Base-by-base conservation (phyloP, 2,888 invertebrate genomes). In the Julus scandinavius region DNA sequence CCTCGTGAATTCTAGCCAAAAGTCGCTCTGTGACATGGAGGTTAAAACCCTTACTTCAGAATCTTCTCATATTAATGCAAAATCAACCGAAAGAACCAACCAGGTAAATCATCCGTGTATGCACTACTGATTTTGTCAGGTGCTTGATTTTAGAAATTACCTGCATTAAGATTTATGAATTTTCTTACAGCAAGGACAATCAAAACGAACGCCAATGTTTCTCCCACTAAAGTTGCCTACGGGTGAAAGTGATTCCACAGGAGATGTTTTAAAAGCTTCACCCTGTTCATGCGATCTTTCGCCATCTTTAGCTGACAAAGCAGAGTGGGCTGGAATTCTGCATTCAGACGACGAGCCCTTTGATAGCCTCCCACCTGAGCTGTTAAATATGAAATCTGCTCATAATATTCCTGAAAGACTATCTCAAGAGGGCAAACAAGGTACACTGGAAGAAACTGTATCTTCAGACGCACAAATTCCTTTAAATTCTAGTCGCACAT, bases 381-480 rank as follows among this genome's bases (percentile, higher is more conserved):
- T 72, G 9, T 72, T 20, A 20, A 72, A 72, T 72, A 9, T 72
- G 29, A 72, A 72, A 11, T 6, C 80, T 29, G 13, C 15, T 38
- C 11, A 20, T 80, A 13, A 80, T 13, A 29, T 80, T 13, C 80
- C 80, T 38, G 38, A 13, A 20, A 80, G 80, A 80, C 80, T 9
- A 38, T 80, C 72, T 11, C 72, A 72, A 29, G 72, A 72, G 6
- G 29, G 20, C 20, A 72, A 72, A 9, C 72, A 72, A n/a, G 72
- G 6, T 72, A 20, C 38, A 13, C 38, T 38, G 80, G 80, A 80
- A 20, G 80, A 80, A 80, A 38, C 80, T 38, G 38, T 38, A 11
- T 80, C 80, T 80, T 80, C 80, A 38, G 80, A 80, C 80, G 80
- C 80, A 80, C 80, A 80, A 80, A 80, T 80, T 5, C 80, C 80